Conservation (phyloP, 2,113 vertebrate genomes). For the Reinhardtius hippoglossoides region DNA sequence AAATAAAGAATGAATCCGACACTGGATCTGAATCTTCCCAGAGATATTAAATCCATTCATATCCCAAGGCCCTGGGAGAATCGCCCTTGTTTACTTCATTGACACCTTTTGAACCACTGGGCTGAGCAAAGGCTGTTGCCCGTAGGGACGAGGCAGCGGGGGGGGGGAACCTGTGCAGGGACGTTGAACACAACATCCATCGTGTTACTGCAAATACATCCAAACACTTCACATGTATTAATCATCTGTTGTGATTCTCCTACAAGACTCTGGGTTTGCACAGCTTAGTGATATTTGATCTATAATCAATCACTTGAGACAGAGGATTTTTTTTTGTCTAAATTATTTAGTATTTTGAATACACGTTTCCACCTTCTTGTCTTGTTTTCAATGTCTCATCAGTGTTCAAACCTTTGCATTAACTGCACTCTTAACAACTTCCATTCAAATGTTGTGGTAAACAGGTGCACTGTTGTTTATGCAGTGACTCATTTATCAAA, state of each 20-base stretch:
- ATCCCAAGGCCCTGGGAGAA: conserved; percentile 20
- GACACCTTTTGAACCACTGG: no score
- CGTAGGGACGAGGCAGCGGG: no score
- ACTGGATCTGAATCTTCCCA: not conserved
- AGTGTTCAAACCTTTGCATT: not conserved
- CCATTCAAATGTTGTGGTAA: conserved; percentile 47
- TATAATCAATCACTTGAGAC: conserved; percentile 16
- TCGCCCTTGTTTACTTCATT: no score
- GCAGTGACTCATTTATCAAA: conserved; percentile 65
- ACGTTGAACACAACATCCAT: no score
- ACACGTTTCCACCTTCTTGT: not conserved
- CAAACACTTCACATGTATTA: conserved; percentile 7
- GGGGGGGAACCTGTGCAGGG: no score
- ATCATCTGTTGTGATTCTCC: conserved; percentile 39
- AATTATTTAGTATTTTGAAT: conserved; percentile 4
- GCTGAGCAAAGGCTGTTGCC: no score
- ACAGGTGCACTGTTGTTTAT: conserved; percentile 51
- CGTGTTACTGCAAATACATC: no score
- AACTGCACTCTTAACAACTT: conserved; percentile 30
- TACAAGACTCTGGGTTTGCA: conserved; percentile 5
- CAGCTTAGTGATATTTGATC: not conserved
- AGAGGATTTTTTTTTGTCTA: not conserved
- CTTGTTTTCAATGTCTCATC: not conserved
- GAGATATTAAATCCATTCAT: conserved; percentile 62
- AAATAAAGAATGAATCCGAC: no score